Evolutionary conservation across 2,113 vertebrate species (phyloP), one percentile per base, ranked within the genome.

Genomic region (Oplegnathus fasciatus): DNA sequence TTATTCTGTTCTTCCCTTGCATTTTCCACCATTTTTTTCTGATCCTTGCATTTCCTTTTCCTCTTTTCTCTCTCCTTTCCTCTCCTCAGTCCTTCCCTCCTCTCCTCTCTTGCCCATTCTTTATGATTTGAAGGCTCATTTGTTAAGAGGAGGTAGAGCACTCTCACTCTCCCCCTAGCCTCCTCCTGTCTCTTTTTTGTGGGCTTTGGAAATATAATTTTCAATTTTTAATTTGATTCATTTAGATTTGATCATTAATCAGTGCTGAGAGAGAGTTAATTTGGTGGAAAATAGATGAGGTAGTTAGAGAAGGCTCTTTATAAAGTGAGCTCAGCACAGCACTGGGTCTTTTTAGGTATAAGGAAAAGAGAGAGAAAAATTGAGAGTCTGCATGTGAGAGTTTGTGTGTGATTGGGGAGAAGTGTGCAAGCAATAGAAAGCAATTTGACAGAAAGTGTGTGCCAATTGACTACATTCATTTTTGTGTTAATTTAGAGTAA

Each of bases 221-320:
- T 98, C 97, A 98, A 97, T 98, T 99, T 99, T 99, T 99, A 99
- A 99, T 99, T 99, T 99, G 97, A 98, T 98, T 98, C 98, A 98
- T 99, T 99, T 99, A 98, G 97, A 99, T 99, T 98, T 98, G 98
- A 99, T 98, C 98, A 98, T 99, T 99, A 99, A 99, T 99, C 98
- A 99, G 97, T 94, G 96, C 96, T 97, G 97, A 97, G 97, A 97
- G 97, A 97, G 97, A 98, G 97, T 99, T 99, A 98, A 99, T 99
- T 99, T 98, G 98, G 97, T 97, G 97, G 97, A 97, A 99, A 99
- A 99, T 99, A 98, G 98, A 98, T 98, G 97, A 98, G 97, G 97
- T 97, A 97, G 97, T 98, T 97, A 96, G 97, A 95, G 90, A 87
- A 88, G 96, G 96, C 97, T 96, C 93, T 96, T 99, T 98, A 98